Percentiles rank a stretch among this genome's conserved stretches.
Evolutionary conservation across 1,140 invertebrate species (phyloP).

Genomic region (Caligus rogercresseyi): DNA sequence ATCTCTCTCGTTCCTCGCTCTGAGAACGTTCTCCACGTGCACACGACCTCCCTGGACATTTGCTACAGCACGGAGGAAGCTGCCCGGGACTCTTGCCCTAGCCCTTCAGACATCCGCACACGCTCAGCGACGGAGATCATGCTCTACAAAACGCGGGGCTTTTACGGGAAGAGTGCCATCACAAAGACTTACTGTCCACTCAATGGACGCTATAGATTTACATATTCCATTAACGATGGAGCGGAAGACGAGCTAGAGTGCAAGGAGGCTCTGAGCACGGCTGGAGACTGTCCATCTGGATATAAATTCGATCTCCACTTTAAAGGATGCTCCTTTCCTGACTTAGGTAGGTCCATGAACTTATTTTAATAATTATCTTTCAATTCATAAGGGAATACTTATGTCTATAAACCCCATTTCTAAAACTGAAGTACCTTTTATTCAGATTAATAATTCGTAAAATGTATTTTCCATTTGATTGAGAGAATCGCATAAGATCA

Average conservation of each 20-base stretch:
- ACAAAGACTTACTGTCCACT: slow-evolving; percentile 39
- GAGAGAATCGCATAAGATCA: too few relatives aligned
- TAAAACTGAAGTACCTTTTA: too few relatives aligned
- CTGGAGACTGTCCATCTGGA: slow-evolving; percentile 12
- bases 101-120: slow-evolving; percentile 23
- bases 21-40: slow-evolving; percentile 22
- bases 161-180: slow-evolving; percentile 16
- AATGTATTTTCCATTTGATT: too few relatives aligned
- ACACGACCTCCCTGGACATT: slow-evolving; percentile 27
- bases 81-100: slow-evolving; percentile 27
- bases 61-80: slow-evolving; percentile 29
- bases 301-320: slow-evolving; percentile 19
- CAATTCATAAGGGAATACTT: too few relatives aligned
- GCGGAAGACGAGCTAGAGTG: slow-evolving; percentile 36
- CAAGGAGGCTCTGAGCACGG: slow-evolving; percentile 34
- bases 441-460: too few relatives aligned
- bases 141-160: slow-evolving; percentile 26
- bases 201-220: slow-evolving; percentile 42
- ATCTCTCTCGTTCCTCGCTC: slow-evolving; percentile 16
- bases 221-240: slow-evolving; percentile 38
- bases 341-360: slow-evolving; percentile 13
- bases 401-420: too few relatives aligned
- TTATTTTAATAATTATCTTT: too few relatives aligned
- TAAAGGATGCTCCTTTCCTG: slow-evolving; percentile 13
- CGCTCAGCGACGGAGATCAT: slow-evolving; percentile 27